phyloP scores from a whole-genome alignment of 2,888 invertebrate species.

The Torymus auratus region DNA sequence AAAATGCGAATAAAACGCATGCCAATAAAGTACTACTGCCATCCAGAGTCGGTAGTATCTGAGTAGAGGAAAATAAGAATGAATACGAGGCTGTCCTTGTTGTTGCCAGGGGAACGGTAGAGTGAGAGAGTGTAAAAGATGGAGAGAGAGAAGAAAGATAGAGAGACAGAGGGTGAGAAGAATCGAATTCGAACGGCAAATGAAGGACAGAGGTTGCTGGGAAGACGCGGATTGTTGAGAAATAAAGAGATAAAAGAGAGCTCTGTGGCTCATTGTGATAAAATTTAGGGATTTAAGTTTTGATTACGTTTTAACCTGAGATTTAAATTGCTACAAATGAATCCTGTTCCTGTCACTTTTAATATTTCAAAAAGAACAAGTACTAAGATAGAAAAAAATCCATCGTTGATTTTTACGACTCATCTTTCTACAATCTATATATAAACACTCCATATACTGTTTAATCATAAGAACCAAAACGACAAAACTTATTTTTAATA shows the following conservation, averaged over 20 bases:
- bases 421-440: too few species aligned
- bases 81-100: conserved; percentile 9
- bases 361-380: too few species aligned
- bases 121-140: conserved; percentile 12
- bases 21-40: not conserved
- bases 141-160: conserved; percentile 9
- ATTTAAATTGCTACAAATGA: too few species aligned
- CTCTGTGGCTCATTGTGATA: not conserved
- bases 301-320: not conserved
- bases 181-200: conserved; percentile 48
- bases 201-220: conserved; percentile 20
- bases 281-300: conserved; percentile 18
- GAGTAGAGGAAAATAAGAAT: not conserved
- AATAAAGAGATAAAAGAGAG: not conserved
- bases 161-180: conserved; percentile 48
- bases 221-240: conserved; percentile 9
- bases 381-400: too few species aligned
- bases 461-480: too few species aligned
- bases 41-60: not conserved
- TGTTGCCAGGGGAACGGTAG: conserved; percentile 41
- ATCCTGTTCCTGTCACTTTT: too few species aligned
- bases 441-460: too few species aligned
- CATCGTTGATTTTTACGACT: too few species aligned
- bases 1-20: too few species aligned
- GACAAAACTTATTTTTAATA: too few species aligned